A percentile compares a stretch with the other conserved stretches of the same genome.
phyloP scores from a whole-genome alignment of 2,888 invertebrate genomes.

The Rugalucina vietnamica region DNA sequence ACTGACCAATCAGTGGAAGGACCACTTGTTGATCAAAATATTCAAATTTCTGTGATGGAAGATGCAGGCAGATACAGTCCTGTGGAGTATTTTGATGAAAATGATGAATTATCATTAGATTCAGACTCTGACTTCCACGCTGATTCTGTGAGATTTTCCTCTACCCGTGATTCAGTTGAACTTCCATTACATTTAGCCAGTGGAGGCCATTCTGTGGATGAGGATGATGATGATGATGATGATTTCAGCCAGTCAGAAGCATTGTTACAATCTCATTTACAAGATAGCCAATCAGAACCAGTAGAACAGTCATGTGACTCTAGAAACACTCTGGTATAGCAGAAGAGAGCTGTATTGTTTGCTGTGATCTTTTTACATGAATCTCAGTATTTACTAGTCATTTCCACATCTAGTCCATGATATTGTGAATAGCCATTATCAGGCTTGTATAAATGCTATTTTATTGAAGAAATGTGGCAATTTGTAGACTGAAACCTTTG shows the following conservation, averaged over 20 bases:
- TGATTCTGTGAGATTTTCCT: neutral
- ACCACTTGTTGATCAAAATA: neutral
- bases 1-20: slow-evolving; percentile 4
- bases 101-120: slow-evolving; percentile 9
- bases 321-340: slow-evolving; percentile 6
- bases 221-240: neutral
- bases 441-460: too few relatives aligned
- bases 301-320: slow-evolving; percentile 15
- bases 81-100: slow-evolving; percentile 19
- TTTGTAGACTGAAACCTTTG: too few relatives aligned
- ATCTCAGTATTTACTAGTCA: too few relatives aligned
- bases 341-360: neutral
- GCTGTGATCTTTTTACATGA: neutral
- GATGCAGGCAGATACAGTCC: neutral
- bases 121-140: neutral
- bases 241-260: neutral
- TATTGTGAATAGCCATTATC: too few relatives aligned
- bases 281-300: slow-evolving; percentile 12
- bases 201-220: too few relatives aligned
- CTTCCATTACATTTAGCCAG: neutral
- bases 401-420: too few relatives aligned
- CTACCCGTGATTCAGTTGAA: neutral
- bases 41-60: slow-evolving; percentile 10
- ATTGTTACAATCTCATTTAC: neutral
- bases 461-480: too few relatives aligned